phyloP scores from a whole-genome alignment of 2,888 invertebrate genomes.

The Seladonia tumulorum region DNA sequence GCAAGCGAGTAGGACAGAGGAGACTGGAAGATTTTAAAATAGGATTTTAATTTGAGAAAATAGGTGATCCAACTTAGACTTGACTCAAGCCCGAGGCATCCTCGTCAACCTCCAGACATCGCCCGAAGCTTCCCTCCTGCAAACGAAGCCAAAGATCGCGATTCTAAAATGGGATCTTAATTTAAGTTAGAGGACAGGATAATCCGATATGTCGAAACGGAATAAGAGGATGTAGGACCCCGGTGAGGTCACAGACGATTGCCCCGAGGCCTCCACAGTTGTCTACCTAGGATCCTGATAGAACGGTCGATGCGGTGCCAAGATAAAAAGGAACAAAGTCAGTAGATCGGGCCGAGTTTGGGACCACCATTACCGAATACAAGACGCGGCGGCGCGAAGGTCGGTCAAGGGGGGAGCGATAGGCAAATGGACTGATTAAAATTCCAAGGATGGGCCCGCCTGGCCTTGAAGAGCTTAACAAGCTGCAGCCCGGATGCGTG shows the following conservation, averaged over 20 bases:
- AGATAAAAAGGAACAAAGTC: constrained; percentile 17
- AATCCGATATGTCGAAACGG: not conserved
- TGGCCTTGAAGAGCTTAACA: constrained; percentile 58
- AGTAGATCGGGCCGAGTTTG: constrained; percentile 22
- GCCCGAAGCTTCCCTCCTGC: no score
- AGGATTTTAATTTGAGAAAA: not conserved
- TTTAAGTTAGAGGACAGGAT: not conserved
- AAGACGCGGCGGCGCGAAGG: not conserved
- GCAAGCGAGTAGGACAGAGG: not conserved
- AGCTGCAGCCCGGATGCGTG: constrained; percentile 64
- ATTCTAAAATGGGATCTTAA: not conserved
- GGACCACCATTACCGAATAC: constrained; percentile 25
- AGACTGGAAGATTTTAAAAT: no score
- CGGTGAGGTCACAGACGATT: not conserved
- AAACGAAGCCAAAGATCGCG: not conserved
- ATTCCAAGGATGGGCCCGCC: constrained; percentile 58
- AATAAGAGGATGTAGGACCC: not conserved
- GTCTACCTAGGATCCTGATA: constrained; percentile 9
- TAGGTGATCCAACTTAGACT: not conserved
- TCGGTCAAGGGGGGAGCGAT: constrained; percentile 6
- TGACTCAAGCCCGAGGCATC: not conserved
- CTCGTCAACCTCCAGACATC: not conserved
- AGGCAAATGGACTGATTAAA: constrained; percentile 52
- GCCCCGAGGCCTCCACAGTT: not conserved
- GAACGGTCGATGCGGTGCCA: not conserved